Evolutionary conservation across 2,888 invertebrate genomes (phyloP), one percentile per base, ranked within the genome.

Genomic region (Lochmaea capreae): DNA sequence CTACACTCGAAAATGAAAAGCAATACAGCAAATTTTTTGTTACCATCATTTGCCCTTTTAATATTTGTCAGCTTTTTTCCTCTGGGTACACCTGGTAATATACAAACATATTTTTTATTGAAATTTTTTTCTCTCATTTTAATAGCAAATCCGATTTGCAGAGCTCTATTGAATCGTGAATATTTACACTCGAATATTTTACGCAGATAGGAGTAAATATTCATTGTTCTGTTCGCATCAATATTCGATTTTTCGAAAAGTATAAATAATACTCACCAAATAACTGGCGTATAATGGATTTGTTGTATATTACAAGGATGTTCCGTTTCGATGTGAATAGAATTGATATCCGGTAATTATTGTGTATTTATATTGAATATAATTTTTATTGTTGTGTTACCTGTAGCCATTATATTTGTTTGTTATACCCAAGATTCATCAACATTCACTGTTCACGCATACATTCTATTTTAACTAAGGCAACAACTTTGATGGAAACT

Each of bases 101-200:
- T 6, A 39, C 33, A 8, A 39, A 39, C 33, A 39, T 8, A 39
- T 39, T 39, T 39, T 39, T 39, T 39, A 39, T 39, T 6, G n/a
- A 16, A n/a, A 16, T 14, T 54, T 9, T 18, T 54, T 54, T 54
- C 43, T 54, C 54, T 54, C 16, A 54, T 16, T 54, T 54, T 16
- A 54, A 18, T 16, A 54, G 10, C 18, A 54, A 54, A 54, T 54
- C 54, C 16, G 10, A 16, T 54, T 54, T 18, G 54, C 18, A 54
- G 9, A 10, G 54, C 18, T 43, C 62, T 63, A 63, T 14, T 63
- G 43, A 43, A 33, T 61, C 61, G 61, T n/a, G 33, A 39, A 61
- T 61, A 61, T 61, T 61, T 61, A 61, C 61, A 43, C 43, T 18
- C n/a, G 42, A 63, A 63, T 63, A 63, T 63, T 63, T 63, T 43